Conservation (phyloP, 2,113 vertebrate genomes). For the Hepsetus odoe region DNA sequence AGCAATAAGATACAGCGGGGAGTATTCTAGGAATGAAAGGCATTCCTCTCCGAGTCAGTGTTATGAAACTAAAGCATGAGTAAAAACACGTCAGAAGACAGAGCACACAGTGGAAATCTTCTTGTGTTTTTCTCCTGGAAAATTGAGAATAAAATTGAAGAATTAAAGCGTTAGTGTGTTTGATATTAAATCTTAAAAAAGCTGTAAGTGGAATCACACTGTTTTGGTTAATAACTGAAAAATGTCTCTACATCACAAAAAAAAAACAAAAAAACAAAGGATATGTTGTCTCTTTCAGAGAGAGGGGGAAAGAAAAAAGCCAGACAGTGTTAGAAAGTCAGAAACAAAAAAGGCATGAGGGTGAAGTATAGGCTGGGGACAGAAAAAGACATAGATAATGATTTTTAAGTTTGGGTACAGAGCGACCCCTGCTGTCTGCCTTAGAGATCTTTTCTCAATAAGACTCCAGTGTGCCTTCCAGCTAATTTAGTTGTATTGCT, state of each 20-base stretch:
- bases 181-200: too few species aligned
- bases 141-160: background rate
- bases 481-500: too few species aligned
- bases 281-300: too few species aligned
- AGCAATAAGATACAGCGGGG: background rate
- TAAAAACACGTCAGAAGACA: background rate
- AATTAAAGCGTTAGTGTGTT: background rate
- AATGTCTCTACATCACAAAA: background rate
- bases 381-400: background rate
- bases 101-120: background rate
- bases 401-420: background rate
- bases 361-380: background rate
- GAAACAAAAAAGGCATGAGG: background rate
- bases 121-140: background rate
- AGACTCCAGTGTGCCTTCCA: too few species aligned
- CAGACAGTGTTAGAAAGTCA: background rate
- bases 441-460: too few species aligned
- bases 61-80: background rate
- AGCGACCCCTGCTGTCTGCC: slow-evolving; percentile 50
- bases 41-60: too few species aligned
- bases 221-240: too few species aligned
- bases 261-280: background rate
- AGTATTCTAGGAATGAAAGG: too few species aligned
- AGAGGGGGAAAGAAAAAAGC: background rate
- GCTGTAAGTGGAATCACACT: too few species aligned